Conservation (phyloP, 2,888 invertebrate species). For the Stenodera caucasica region DNA sequence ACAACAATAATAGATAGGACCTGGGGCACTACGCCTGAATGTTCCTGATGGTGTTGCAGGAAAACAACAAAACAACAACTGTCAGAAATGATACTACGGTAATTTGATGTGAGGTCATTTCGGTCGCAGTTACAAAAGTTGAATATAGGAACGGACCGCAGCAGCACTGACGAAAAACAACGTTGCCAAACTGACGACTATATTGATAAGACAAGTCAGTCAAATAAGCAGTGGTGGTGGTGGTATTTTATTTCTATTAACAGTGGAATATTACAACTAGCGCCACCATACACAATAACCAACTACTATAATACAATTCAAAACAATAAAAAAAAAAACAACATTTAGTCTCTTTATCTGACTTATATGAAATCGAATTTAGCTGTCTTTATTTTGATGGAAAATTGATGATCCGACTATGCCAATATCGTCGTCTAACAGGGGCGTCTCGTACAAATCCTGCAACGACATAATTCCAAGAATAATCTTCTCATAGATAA, state of each 20-base stretch:
- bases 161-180: slow-evolving; percentile 41
- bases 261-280: slow-evolving; percentile 17
- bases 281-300: slow-evolving; percentile 20
- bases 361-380: background rate
- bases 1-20: background rate
- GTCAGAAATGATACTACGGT: slow-evolving; percentile 51
- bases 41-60: slow-evolving; percentile 12
- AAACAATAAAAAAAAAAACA: too few relatives aligned
- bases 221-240: slow-evolving; percentile 12
- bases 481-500: background rate
- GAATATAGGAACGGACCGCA: slow-evolving; percentile 40
- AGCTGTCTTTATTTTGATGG: background rate
- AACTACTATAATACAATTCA: background rate
- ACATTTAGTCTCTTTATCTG: background rate
- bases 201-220: slow-evolving; percentile 33
- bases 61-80: slow-evolving; percentile 45
- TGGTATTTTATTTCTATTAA: background rate
- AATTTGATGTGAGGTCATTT: slow-evolving; percentile 55
- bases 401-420: background rate
- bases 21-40: slow-evolving; percentile 8
- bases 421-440: background rate
- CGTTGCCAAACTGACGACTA: slow-evolving; percentile 43
- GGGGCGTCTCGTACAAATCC: slow-evolving; percentile 4
- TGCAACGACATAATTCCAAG: background rate
- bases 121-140: slow-evolving; percentile 48